Evolutionary conservation across 2,888 invertebrate species (phyloP).

Genomic region (Trypoxylon attenuatum): DNA sequence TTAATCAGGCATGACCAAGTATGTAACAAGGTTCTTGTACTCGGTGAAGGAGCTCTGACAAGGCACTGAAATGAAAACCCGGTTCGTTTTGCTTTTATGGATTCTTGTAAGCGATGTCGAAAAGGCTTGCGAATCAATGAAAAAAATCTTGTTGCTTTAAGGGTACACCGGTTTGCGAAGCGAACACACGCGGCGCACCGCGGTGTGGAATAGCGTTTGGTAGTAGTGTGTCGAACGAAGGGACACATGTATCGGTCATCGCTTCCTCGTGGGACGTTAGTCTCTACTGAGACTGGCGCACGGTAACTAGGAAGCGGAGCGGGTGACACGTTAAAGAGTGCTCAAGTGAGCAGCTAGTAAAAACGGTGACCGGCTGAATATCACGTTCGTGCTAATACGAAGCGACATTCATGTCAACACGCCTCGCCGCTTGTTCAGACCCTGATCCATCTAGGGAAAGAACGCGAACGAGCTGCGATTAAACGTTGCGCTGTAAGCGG

Average conservation of each 20-base stretch:
- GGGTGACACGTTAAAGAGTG: constrained; percentile 18
- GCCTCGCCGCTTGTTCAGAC: constrained; percentile 40
- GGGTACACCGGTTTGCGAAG: no score
- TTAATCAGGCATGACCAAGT: constrained; percentile 64
- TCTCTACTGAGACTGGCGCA: constrained; percentile 7
- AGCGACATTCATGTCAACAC: constrained; percentile 51
- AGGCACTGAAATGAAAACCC: neutral
- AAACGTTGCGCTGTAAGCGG: constrained; percentile 28
- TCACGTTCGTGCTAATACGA: constrained; percentile 2
- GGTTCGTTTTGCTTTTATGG: neutral
- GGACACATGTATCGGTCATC: constrained; percentile 11
- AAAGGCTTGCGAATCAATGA: no score
- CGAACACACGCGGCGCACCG: neutral
- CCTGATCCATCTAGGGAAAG: constrained; percentile 47
- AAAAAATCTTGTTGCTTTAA: no score
- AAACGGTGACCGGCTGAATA: constrained; percentile 16
- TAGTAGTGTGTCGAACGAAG: neutral
- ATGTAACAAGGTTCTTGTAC: constrained; percentile 54
- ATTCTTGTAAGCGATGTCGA: no score
- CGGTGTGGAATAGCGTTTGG: neutral
- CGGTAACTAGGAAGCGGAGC: constrained; percentile 33
- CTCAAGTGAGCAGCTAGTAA: constrained; percentile 10
- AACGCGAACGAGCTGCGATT: constrained; percentile 42
- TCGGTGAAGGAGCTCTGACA: constrained; percentile 46
- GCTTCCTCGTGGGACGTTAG: constrained; percentile 14